These are phyloP conservation scores for Erethizon dorsatum DNA, from an alignment of 2,797 vertebrate species.

Conservation along the genomic window DNA sequence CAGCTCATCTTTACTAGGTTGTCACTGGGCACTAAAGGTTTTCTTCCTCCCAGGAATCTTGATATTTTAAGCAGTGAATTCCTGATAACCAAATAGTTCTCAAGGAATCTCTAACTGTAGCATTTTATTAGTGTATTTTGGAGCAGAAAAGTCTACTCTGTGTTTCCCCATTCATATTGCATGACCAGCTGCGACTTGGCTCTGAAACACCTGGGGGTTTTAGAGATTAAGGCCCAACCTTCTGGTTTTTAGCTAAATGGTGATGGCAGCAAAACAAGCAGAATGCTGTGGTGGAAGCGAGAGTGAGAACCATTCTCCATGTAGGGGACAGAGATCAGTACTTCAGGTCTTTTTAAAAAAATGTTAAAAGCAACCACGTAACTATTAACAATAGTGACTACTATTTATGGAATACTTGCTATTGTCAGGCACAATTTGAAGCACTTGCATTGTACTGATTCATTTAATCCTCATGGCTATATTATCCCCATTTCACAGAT, in stretches of 20 bases:
- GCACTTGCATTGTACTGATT: neutral
- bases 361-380: neutral
- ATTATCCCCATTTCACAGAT: constrained; percentile 45
- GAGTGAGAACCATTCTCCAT: neutral
- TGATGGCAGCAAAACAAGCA: neutral
- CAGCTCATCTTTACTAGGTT: neutral
- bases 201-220: neutral
- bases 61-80: constrained; percentile 56
- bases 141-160: constrained; percentile 41
- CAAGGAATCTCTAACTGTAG: neutral
- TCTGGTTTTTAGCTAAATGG: constrained; percentile 33
- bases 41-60: constrained; percentile 31
- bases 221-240: neutral
- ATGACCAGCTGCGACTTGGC: neutral
- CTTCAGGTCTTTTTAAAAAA: constrained; percentile 17
- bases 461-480: neutral
- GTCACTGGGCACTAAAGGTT: constrained; percentile 13
- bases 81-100: constrained; percentile 3
- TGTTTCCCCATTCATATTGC: neutral
- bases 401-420: neutral
- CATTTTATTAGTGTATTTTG: constrained; percentile 44
- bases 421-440: neutral
- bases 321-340: neutral
- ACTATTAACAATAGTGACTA: neutral
- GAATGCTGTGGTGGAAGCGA: neutral